These are phyloP conservation scores for Magallana ariakensis DNA, from an alignment of 1,140 invertebrate genomes.

Conservation along the genomic window DNA sequence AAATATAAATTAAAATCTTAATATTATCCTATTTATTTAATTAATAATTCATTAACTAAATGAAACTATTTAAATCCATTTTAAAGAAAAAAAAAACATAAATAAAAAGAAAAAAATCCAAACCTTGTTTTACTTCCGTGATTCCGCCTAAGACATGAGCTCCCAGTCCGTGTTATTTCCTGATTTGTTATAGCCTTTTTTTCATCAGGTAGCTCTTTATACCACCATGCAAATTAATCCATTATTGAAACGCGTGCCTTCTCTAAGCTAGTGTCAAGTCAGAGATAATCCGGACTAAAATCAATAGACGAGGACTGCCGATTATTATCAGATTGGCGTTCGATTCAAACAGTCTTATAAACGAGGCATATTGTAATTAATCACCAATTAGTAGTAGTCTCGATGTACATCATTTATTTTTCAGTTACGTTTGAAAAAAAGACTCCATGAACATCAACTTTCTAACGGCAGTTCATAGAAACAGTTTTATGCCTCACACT, in stretches of 20 bases:
- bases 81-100: background rate
- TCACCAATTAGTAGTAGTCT: too few relatives aligned
- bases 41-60: too few relatives aligned
- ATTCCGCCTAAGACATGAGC: background rate
- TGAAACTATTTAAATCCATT: too few relatives aligned
- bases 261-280: conserved; percentile 48
- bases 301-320: conserved; percentile 44
- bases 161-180: background rate
- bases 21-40: too few relatives aligned
- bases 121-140: background rate
- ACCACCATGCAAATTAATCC: conserved; percentile 46
- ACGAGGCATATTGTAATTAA: background rate
- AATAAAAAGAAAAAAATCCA: background rate
- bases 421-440: background rate
- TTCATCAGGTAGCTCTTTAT: conserved; percentile 39
- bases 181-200: conserved; percentile 8
- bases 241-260: conserved; percentile 48
- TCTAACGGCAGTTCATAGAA: background rate
- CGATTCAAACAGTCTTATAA: background rate
- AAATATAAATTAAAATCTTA: too few relatives aligned
- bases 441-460: background rate
- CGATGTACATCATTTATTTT: too few relatives aligned
- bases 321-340: background rate
- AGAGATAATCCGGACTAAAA: conserved; percentile 49
- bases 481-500: background rate